These are phyloP conservation scores for Orcinus orca DNA, from an alignment of 2,113 vertebrate species.

Conservation along the genomic window DNA sequence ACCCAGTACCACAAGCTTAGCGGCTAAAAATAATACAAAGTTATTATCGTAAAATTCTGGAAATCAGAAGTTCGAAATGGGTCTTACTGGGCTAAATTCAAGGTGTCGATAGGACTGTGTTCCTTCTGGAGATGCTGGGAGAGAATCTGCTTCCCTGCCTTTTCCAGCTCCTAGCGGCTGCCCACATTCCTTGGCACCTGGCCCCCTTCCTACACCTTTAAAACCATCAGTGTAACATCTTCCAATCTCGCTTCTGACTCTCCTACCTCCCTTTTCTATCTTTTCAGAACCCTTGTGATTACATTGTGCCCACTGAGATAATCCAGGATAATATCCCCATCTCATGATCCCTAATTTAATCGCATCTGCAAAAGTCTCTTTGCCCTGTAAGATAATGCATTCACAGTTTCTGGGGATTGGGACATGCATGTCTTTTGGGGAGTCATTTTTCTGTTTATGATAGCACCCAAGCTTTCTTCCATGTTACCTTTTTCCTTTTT, in stretches of 20 bases:
- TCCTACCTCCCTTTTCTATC: neutral
- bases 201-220: neutral
- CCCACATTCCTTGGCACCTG: neutral
- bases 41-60: neutral
- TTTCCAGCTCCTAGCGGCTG: neutral
- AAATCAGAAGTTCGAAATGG: neutral
- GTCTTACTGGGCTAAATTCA: neutral
- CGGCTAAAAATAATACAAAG: too few species aligned
- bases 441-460: neutral
- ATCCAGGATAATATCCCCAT: neutral
- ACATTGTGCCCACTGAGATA: neutral
- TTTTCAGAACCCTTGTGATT: neutral
- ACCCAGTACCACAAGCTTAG: too few species aligned
- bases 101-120: neutral
- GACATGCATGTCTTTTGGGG: neutral
- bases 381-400: neutral
- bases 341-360: neutral
- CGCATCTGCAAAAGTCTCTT: neutral
- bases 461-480: neutral
- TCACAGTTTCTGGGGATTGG: neutral
- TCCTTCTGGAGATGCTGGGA: neutral
- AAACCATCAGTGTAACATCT: neutral
- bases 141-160: neutral
- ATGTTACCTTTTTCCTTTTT: neutral
- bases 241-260: neutral